Conservation (phyloP, 2,113 vertebrate genomes). For the Cyanocitta stelleri region DNA sequence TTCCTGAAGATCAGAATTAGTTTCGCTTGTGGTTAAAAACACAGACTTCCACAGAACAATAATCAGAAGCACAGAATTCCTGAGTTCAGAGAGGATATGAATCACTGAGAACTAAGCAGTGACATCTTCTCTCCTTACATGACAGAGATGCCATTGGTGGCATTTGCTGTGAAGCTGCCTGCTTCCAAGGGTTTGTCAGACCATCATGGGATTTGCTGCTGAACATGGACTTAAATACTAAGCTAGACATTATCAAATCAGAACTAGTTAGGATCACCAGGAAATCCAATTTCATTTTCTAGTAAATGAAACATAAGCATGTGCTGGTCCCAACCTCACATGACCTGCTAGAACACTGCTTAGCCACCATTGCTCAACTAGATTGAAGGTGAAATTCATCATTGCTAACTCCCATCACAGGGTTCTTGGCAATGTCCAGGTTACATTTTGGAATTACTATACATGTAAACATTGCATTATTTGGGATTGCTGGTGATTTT, state of each 20-base stretch:
- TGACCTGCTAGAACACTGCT: neutral
- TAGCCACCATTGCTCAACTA: neutral
- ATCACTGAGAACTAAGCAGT: neutral
- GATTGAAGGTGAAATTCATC: neutral
- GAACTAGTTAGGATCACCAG: neutral
- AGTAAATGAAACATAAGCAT: neutral
- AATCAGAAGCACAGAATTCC: neutral
- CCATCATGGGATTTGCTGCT: neutral
- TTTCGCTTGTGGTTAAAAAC: neutral
- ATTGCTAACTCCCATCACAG: accelerated
- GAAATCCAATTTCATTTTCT: neutral
- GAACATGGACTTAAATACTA: neutral
- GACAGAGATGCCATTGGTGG: neutral
- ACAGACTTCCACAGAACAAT: neutral
- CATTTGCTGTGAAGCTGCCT: neutral
- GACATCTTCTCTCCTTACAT: neutral
- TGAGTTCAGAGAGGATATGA: neutral
- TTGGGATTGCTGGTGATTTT: neutral
- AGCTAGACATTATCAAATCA: neutral
- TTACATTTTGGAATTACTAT: neutral
- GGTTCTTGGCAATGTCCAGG: neutral
- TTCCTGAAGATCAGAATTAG: neutral
- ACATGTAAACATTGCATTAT: neutral
- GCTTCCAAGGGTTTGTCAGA: neutral
- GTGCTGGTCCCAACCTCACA: neutral